Percentiles rank a stretch among this genome's conserved stretches.
These are phyloP conservation scores for Squalus acanthias DNA, from an alignment of 2,797 vertebrate species.

Conservation along the genomic window DNA sequence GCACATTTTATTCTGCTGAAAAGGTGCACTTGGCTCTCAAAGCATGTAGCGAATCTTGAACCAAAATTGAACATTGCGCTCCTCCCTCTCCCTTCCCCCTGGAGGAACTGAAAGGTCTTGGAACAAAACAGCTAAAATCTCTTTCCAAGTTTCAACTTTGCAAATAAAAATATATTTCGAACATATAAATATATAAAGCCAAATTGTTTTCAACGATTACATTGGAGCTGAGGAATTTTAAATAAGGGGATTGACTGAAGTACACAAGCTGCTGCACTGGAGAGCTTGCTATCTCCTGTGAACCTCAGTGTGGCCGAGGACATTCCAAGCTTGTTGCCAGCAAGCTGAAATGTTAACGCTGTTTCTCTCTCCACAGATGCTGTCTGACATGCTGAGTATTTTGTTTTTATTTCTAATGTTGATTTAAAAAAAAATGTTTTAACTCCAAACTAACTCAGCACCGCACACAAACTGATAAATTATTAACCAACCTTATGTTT, in stretches of 20 bases:
- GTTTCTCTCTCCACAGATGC: too few relatives aligned
- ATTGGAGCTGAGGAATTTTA: not conserved
- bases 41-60: not conserved
- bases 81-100: not conserved
- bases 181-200: not conserved
- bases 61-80: not conserved
- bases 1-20: not conserved
- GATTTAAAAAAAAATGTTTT: not conserved
- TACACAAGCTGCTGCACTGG: not conserved
- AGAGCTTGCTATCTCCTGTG: not conserved
- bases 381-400: too few relatives aligned
- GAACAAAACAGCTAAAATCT: not conserved
- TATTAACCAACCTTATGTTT: not conserved
- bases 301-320: not conserved
- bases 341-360: too few relatives aligned
- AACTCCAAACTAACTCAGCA: not conserved
- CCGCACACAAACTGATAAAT: not conserved
- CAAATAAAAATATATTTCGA: not conserved
- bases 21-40: not conserved
- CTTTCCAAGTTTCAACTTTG: not conserved
- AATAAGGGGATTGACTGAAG: not conserved
- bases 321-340: not conserved
- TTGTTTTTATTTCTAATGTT: too few relatives aligned
- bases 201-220: not conserved
- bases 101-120: not conserved